Base-by-base conservation (phyloP, 2,888 invertebrate genomes). In the Nemapogon koenigi region DNA sequence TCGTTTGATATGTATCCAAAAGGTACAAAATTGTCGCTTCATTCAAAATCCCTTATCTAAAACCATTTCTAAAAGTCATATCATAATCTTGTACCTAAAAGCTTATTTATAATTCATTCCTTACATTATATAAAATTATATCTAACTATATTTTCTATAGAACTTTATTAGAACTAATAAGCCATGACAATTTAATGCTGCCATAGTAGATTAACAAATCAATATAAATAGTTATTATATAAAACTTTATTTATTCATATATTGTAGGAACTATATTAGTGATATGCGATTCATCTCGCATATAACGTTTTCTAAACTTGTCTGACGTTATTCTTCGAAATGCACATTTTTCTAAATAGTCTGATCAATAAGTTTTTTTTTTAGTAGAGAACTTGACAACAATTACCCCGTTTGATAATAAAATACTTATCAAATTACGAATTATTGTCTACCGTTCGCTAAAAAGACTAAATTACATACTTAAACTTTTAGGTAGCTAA, bases 81-180 rank as follows among this genome's bases (percentile, higher is more conserved):
- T 75, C 75, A 75, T 67, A 58, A 53, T 50, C 50, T 55, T 7
- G 40, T 57, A 62, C 57, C 52, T 69, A 70, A 62, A 57, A 58
- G 57, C 62, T 58, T 71, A 62, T 67, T 68, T 55, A 60, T 66
- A 66, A 49, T 47, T 51, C 31, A 31, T 31, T 16, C 31, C 13
- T 7, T 22, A 7, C 47, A 52, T 52, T 55, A 45, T 31, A 31
- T 11, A 17, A 31, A 15, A 17, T 17, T 15, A 10, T 35, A 22
- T 47, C 48, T 46, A 50, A 15, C 54, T 65, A 65, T 68, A 59
- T 68, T 67, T 66, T 65, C 62, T 64, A 66, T 57, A 57, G 47
- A 51, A 59, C 16, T 16, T 59, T 67, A 63, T 59, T 52, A 43
- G 50, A 46, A 52, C n/a, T n/a, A n/a, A 48, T 52, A 46, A 47